phyloP scores from a whole-genome alignment of 2,797 vertebrate species.

The Huso huso region DNA sequence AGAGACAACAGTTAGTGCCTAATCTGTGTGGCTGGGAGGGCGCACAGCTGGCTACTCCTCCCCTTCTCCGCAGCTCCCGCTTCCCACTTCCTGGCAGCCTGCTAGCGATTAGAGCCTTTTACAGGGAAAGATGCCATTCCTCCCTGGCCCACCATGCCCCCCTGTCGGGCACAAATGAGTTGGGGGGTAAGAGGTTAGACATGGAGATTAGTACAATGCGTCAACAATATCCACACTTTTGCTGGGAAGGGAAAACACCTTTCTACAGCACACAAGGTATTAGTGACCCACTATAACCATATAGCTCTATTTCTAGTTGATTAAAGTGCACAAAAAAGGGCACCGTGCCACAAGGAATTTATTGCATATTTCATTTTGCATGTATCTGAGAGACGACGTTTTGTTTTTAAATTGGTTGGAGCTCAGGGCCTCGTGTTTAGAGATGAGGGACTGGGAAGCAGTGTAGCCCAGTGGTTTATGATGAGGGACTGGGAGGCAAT shows the following conservation, averaged over 20 bases:
- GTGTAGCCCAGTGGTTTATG: too few relatives aligned
- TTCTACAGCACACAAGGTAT: slow-evolving; percentile 28
- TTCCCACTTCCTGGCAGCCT: slow-evolving; percentile 14
- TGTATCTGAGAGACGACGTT: not conserved
- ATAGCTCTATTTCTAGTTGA: not conserved
- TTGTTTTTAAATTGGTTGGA: not conserved
- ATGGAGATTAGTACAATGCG: slow-evolving; percentile 15
- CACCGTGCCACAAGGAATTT: not conserved
- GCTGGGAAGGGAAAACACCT: slow-evolving; percentile 21
- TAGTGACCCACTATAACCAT: slow-evolving; percentile 11
- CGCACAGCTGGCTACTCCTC: not conserved
- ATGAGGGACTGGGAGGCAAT: too few relatives aligned
- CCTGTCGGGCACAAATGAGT: slow-evolving; percentile 5
- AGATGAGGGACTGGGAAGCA: not conserved
- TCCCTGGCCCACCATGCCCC: slow-evolving; percentile 4
- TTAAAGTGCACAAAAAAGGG: not conserved
- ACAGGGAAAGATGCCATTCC: slow-evolving; percentile 23
- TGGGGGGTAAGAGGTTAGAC: slow-evolving; percentile 18
- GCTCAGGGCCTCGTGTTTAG: not conserved
- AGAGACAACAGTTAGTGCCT: not conserved
- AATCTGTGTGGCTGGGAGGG: not conserved
- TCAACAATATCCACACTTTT: slow-evolving; percentile 20
- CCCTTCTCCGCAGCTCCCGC: not conserved
- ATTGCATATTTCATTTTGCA: not conserved
- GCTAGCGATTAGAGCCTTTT: slow-evolving; percentile 18